These are phyloP conservation scores for Papilio protenor DNA, from an alignment of 2,888 invertebrate genomes.

Conservation along the genomic window DNA sequence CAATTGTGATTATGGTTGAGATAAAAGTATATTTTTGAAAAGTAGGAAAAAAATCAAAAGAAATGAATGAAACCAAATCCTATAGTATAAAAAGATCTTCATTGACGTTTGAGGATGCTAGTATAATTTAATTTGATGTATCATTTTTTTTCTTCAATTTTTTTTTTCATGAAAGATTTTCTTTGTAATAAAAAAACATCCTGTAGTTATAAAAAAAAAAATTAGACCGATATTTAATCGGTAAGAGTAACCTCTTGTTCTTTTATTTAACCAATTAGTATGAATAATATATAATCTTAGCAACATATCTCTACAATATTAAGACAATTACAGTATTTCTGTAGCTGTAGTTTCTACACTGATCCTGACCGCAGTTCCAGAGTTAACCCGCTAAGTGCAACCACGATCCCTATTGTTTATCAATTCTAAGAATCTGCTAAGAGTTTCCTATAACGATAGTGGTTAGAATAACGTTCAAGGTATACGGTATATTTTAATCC, in stretches of 20 bases:
- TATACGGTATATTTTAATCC: not conserved
- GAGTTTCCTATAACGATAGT: slow-evolving; percentile 14
- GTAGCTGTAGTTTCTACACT: not conserved
- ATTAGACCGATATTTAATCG: not conserved
- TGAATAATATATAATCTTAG: not conserved
- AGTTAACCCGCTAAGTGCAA: slow-evolving; percentile 22
- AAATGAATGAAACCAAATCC: too few relatives aligned
- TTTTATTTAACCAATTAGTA: not conserved
- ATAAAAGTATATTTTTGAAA: not conserved
- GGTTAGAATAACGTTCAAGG: not conserved
- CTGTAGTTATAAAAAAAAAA: not conserved
- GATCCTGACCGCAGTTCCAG: slow-evolving; percentile 10
- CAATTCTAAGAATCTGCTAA: slow-evolving; percentile 23
- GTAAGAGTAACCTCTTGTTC: not conserved
- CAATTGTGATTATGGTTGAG: not conserved
- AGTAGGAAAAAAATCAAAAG: not conserved
- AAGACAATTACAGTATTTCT: not conserved
- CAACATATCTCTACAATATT: not conserved
- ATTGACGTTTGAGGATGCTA: too few relatives aligned
- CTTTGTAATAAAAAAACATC: not conserved
- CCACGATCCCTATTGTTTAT: slow-evolving; percentile 25
- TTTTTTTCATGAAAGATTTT: too few relatives aligned
- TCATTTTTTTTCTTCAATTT: too few relatives aligned
- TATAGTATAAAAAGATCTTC: too few relatives aligned
- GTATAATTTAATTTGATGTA: too few relatives aligned